Evolutionary conservation across 2,888 invertebrate genomes (phyloP), one percentile per base, ranked within the genome.

Genomic region (Meghimatium bilineatum): DNA sequence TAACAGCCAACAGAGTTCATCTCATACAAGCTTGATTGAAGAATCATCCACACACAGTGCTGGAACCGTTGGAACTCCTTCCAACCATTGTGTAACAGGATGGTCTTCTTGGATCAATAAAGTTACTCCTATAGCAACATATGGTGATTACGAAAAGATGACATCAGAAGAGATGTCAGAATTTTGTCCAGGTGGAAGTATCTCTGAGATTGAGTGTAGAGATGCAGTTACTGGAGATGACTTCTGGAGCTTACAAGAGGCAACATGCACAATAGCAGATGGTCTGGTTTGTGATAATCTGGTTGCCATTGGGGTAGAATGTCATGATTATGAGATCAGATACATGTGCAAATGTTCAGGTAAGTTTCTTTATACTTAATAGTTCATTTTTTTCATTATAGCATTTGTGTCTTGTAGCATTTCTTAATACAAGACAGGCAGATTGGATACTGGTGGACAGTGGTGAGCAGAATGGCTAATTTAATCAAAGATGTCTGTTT

Each of bases 221-320:
- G 89, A 90, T 44, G 80, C 87, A 1, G 86, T 86, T 76, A 88
- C 87, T 12, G 88, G 88, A 17, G 86, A 87, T 6, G 86, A 87
- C 71, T 87, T 85, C 71, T 86, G 87, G 29, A 88, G 90, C 49
- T 89, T 90, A n/a, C 88, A 90, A 38, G 89, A 88, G 2, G 80
- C 86, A 23, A 87, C 86, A 23, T 93, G 93, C 81, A 88, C 89
- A 66, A 91, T 97, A 85, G 95, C 96, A 88, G 94, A 95, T 26
- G 97, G 97, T 0, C 94, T 97, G 0, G 93, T 95, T 5, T 97
- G 97, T 91, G 84, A 85, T 17, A 90, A 89, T 63, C 82, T 75
- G 10, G 89, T 90, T 36, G 88, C 89, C 63, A 23, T 44, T 38
- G 86, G 84, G 10, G 79, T 85, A 29, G 76, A 79, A 0, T 91